phyloP scores from a whole-genome alignment of 2,888 invertebrate genomes.

The Pyrocoelia pectoralis region DNA sequence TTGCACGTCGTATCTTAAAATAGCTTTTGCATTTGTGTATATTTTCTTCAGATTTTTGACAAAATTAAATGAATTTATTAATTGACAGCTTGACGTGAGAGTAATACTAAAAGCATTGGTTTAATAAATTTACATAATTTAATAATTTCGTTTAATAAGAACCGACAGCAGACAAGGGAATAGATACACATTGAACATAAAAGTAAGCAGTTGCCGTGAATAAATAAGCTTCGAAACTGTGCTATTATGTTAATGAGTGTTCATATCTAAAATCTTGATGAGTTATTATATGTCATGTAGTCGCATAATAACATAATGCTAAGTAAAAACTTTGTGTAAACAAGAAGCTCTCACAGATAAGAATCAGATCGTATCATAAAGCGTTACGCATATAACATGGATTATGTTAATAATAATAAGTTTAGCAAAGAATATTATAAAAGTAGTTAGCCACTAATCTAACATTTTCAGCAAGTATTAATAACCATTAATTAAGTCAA shows the following conservation, averaged over 20 bases:
- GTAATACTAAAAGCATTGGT: not conserved
- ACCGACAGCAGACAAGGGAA: not conserved
- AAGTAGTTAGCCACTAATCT: not conserved
- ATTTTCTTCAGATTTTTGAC: too few species aligned
- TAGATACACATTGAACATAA: not conserved
- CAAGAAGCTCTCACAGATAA: slow-evolving; percentile 36
- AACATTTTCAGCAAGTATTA: not conserved
- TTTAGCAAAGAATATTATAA: slow-evolving; percentile 15
- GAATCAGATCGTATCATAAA: slow-evolving; percentile 35
- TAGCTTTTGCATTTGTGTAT: too few species aligned
- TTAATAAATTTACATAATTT: not conserved
- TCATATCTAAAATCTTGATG: slow-evolving; percentile 32
- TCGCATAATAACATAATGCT: slow-evolving; percentile 35
- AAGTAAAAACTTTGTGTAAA: slow-evolving; percentile 35
- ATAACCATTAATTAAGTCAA: slow-evolving; percentile 16
- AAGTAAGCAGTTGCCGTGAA: not conserved
- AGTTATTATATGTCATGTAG: slow-evolving; percentile 35
- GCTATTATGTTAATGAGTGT: slow-evolving; percentile 3
- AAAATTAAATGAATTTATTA: slow-evolving; percentile 13
- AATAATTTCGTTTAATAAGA: not conserved
- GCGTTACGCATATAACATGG: slow-evolving; percentile 38
- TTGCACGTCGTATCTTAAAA: too few species aligned
- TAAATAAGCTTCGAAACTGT: not conserved
- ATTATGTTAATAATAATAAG: slow-evolving; percentile 37
- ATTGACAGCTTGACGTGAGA: not conserved